Evolutionary conservation across 2,888 invertebrate genomes (phyloP).

Genomic region (Hydroisotoma schaefferi): DNA sequence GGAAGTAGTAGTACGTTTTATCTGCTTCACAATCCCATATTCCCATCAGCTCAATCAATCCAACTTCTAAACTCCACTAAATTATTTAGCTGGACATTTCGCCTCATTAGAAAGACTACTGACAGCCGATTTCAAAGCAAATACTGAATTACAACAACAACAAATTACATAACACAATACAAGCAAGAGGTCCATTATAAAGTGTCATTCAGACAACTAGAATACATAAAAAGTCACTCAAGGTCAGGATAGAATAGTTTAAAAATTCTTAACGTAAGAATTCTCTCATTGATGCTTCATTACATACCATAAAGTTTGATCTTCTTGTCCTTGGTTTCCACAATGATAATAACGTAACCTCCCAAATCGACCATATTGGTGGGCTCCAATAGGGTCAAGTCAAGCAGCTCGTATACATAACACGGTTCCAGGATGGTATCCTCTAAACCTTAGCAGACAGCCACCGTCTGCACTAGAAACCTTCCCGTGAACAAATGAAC

Average conservation of each 20-base stretch:
- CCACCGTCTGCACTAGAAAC: slow-evolving; percentile 36
- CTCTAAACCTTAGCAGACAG: slow-evolving; percentile 39
- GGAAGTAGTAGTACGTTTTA: too few relatives aligned
- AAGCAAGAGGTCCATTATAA: neutral
- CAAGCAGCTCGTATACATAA: slow-evolving; percentile 49
- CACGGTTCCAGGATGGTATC: slow-evolving; percentile 49
- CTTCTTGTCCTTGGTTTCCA: slow-evolving; percentile 89
- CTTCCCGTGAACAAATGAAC: slow-evolving; percentile 38
- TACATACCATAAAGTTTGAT: slow-evolving; percentile 81
- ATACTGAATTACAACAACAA: too few relatives aligned
- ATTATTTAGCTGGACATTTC: too few relatives aligned
- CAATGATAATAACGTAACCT: slow-evolving; percentile 91
- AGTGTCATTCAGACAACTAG: neutral
- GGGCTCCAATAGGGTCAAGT: slow-evolving; percentile 49
- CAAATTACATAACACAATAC: neutral
- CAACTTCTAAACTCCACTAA: too few relatives aligned
- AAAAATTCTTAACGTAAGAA: too few relatives aligned
- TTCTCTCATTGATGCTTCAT: too few relatives aligned
- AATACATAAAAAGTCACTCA: neutral
- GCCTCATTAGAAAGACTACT: too few relatives aligned
- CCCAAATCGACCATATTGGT: slow-evolving; percentile 76
- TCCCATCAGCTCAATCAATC: too few relatives aligned
- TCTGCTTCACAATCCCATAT: too few relatives aligned
- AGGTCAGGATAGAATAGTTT: too few relatives aligned
- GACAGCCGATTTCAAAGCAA: too few relatives aligned